phyloP scores from a whole-genome alignment of 1,140 invertebrate species.

The Melanaphis sacchari region DNA sequence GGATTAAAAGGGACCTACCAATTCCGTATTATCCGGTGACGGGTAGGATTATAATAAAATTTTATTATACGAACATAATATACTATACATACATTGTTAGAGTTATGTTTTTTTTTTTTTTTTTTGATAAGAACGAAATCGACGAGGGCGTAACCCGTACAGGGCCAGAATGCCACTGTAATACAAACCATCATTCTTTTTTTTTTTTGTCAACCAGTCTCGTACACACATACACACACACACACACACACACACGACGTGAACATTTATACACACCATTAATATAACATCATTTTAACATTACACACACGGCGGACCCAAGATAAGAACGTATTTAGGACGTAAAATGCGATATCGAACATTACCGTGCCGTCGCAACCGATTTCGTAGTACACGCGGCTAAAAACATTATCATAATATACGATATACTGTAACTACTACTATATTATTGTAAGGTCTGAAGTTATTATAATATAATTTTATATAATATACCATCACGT shows the following conservation, averaged over 20 bases:
- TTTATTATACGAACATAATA: constrained; percentile 5
- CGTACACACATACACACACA: not conserved
- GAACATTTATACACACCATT: not conserved
- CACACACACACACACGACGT: not conserved
- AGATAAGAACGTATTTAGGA: constrained; percentile 29
- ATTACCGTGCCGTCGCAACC: not conserved
- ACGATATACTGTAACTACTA: not conserved
- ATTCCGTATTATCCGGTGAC: not conserved
- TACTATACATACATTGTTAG: not conserved
- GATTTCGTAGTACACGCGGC: not conserved
- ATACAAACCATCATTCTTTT: not conserved
- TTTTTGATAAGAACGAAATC: constrained; percentile 15
- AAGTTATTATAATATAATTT: constrained; percentile 7
- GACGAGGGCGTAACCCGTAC: not conserved
- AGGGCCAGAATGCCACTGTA: not conserved
- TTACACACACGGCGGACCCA: not conserved
- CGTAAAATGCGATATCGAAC: constrained; percentile 17
- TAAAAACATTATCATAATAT: not conserved
- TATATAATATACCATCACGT: not conserved
- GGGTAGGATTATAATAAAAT: constrained; percentile 13
- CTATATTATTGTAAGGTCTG: not conserved
- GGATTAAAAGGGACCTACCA: constrained; percentile 7
- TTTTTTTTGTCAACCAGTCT: not conserved
- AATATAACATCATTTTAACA: not conserved
- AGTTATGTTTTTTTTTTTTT: constrained; percentile 1